phyloP scores from a whole-genome alignment of 2,797 vertebrate genomes.

The Crax fasciolata region DNA sequence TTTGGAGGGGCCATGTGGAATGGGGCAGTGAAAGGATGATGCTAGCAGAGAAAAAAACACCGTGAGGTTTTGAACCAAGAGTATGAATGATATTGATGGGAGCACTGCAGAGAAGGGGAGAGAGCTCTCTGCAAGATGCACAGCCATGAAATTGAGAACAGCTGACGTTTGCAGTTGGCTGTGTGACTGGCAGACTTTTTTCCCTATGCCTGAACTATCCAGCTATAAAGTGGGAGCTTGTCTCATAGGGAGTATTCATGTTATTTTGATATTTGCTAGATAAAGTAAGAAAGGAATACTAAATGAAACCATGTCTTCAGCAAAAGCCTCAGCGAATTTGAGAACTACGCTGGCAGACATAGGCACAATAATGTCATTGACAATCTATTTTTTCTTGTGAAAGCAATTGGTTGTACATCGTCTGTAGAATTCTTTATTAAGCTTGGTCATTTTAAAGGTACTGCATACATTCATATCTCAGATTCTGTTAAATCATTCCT shows the following conservation, averaged over 20 bases:
- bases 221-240: background rate
- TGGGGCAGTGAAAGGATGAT: background rate
- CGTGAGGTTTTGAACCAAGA: background rate
- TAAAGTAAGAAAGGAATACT: conserved; percentile 17
- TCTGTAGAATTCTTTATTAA: background rate
- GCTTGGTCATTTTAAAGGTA: conserved; percentile 20
- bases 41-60: background rate
- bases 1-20: background rate
- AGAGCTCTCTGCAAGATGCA: background rate
- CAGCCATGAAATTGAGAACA: background rate
- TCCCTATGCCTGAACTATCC: background rate
- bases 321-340: background rate
- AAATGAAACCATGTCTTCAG: background rate
- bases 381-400: background rate
- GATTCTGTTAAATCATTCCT: conserved; percentile 34
- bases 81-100: background rate
- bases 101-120: background rate
- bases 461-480: background rate
- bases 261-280: conserved; percentile 9
- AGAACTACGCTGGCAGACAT: background rate
- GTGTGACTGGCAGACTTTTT: background rate
- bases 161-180: background rate
- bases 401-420: background rate
- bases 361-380: background rate
- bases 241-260: background rate